A percentile compares a stretch with the other conserved stretches of the same genome.
These are phyloP conservation scores for Sitta carolinensis DNA, from an alignment of 2,797 vertebrate species.

Conservation along the genomic window DNA sequence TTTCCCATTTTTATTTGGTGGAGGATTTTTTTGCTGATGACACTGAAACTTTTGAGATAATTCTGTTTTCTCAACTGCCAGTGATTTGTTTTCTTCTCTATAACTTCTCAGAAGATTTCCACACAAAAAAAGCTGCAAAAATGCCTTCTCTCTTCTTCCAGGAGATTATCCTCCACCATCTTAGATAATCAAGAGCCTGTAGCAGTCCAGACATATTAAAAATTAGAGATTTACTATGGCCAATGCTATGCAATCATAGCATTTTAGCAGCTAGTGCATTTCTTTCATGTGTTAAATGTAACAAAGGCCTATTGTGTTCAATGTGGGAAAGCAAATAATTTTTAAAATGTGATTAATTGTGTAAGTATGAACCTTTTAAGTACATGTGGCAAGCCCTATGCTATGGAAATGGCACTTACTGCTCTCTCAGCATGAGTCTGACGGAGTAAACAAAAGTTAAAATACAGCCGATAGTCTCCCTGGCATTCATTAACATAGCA, in stretches of 20 bases:
- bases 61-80: background rate
- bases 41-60: background rate
- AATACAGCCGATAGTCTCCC: constrained; percentile 57
- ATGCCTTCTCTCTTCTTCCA: background rate
- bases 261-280: constrained; percentile 54
- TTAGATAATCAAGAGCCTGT: constrained; percentile 30
- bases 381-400: constrained; percentile 44
- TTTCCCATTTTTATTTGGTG: background rate
- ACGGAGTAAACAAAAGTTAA: constrained; percentile 73
- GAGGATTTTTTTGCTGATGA: background rate
- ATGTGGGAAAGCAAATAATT: constrained; percentile 71
- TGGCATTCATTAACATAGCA: constrained; percentile 74
- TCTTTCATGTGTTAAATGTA: constrained; percentile 68
- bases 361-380: constrained; percentile 63
- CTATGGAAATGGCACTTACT: constrained; percentile 62
- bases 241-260: constrained; percentile 1
- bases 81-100: background rate
- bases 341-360: constrained; percentile 67
- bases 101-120: background rate
- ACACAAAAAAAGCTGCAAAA: background rate
- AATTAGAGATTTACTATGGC: constrained; percentile 35
- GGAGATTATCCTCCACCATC: background rate
- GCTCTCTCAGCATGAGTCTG: constrained; percentile 62
- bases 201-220: constrained; percentile 68
- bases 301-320: constrained; percentile 71